Conservation (phyloP, 2,888 invertebrate species). For the Troilus luridus region DNA sequence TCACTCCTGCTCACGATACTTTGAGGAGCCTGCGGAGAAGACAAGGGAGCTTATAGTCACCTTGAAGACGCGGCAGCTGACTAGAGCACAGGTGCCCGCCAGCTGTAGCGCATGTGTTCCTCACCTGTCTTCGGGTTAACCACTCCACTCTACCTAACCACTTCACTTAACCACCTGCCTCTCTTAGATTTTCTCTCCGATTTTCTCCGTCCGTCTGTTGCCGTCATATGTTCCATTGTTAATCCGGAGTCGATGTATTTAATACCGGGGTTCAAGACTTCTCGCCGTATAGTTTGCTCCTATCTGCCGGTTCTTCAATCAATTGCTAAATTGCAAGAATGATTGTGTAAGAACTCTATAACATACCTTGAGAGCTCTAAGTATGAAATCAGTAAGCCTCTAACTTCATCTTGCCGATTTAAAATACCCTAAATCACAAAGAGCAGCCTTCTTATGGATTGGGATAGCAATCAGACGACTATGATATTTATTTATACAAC, state of each 20-base stretch:
- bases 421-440: no score
- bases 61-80: constrained; percentile 35
- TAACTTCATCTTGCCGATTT: no score
- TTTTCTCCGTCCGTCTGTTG: not conserved
- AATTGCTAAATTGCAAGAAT: not conserved
- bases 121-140: constrained; percentile 33
- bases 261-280: not conserved
- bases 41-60: not conserved
- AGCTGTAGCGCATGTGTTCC: constrained; percentile 9
- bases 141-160: not conserved
- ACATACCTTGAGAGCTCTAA: no score
- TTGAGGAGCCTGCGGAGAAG: not conserved
- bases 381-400: no score
- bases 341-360: not conserved
- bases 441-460: no score
- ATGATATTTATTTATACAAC: no score
- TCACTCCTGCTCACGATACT: not conserved
- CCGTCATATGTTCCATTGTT: constrained; percentile 29
- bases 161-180: not conserved
- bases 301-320: not conserved
- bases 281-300: not conserved
- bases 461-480: no score
- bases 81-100: not conserved
- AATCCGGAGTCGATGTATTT: not conserved
- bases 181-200: constrained; percentile 28